Evolutionary conservation across 2,888 invertebrate species (phyloP), one percentile per base, ranked within the genome.

Genomic region (Galerucella nymphaeae): DNA sequence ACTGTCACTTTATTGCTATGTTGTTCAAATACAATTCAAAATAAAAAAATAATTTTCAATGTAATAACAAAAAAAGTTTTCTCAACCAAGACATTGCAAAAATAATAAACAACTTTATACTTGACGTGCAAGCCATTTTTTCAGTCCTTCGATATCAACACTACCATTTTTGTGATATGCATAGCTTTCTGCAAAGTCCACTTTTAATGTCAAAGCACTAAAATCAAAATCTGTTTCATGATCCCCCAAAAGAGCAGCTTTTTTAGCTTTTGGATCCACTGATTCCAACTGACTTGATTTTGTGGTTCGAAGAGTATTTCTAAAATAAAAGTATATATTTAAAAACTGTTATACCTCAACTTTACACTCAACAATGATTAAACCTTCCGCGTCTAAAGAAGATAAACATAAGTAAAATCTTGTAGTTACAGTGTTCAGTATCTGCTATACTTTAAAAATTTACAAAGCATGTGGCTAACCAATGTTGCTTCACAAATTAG

Each of bases 141-240:
- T 88, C 48, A 96, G 82, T 64, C 90, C 86, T 69, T 89, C 88
- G 48, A 95, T 87, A 77, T 94, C 90, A 13, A 89, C 89, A 0
- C 91, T 88, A 59, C 89, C 89, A 23, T 92, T 91, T 65, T 90
- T 89, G 55, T 89, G 89, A 65, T 84, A 84, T 0, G 90, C 90
- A 30, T 90, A 91, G 66, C 90, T 87, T 84, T 94, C 94, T 0
- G 89, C 90, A 80, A 95, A 90, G 30, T 84, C 92, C 13, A 97
- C 90, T 75, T 90, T 90, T 69, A 90, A 78, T 30, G 89, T 87
- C 13, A 96, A 86, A 79, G 95, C 93, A 0, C 90, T 87, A 85
- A 97, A 97, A 80, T 93, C 92, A 87, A 98, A 97, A 83, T 95
- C 94, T 83, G 93, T 93, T 67, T 93, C 94, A 3, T 88, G 86